Evolutionary conservation across 1,140 invertebrate genomes (phyloP), one percentile per base, ranked within the genome.

Genomic region (Ericerus pela): DNA sequence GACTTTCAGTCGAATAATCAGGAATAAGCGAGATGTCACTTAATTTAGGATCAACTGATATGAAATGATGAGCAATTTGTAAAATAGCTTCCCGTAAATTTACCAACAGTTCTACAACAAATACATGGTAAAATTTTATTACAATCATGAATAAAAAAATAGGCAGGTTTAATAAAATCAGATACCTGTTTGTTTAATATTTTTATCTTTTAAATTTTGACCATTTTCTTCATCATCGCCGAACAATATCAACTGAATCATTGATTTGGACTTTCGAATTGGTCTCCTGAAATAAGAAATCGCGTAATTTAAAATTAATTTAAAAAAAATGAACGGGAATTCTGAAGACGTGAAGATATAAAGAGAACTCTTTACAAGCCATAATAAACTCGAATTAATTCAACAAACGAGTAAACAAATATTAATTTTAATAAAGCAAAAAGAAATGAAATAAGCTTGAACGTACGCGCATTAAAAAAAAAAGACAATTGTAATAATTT

Each of bases 1-100:
- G 94, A 66, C 89, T 93, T 65, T 97, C 92, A 78, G 92, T 88
- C 51, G 80, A 84, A 68, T 97, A 99, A 73, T 98, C 93, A 53
- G 94, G 88, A 60, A 86, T 80, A 26, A 96, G 73, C 53, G 76
- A 76, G n/a, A 85, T 77, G 65, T 81, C 78, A 54, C 71, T 75
- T 56, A 82, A 69, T 68, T 85, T 84, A 52, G 82, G 80, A 70
- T 89, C 85, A 22, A 81, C 70, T 59, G 83, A 79, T 58, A 90
- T 76, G 72, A 96, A 96, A 72, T 96, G 89, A 41, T 88, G 73
- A 36, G 86, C 85, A 43, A 96, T 83, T 77, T 82, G 80, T 56
- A 86, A 70, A 54, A 99, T 93, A n/a, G 93, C 88, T 74, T 99
- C 94, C 59, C 94, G 76, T 12, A 99, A 73, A 73, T 98, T 93